Evolutionary conservation across 2,113 vertebrate species (phyloP).

Genomic region (Balaeniceps rex): DNA sequence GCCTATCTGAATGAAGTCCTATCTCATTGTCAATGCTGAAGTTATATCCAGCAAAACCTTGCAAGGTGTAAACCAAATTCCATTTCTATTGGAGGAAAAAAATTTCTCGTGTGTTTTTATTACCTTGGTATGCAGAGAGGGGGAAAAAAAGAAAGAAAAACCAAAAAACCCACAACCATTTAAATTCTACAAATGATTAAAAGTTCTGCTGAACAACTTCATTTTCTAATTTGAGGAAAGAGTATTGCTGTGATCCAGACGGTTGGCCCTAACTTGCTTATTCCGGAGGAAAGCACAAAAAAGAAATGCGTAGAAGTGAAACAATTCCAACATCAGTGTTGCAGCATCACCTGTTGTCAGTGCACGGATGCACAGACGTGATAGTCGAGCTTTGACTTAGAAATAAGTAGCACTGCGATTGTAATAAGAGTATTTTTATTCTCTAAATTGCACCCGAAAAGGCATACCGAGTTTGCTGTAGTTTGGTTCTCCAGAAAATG

Average conservation of each 20-base stretch:
- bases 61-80: neutral
- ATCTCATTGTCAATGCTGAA: neutral
- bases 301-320: rapidly evolving
- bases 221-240: neutral
- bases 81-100: neutral
- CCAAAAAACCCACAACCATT: rapidly evolving
- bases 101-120: neutral
- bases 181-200: neutral
- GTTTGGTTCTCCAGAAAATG: neutral
- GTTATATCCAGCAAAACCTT: neutral
- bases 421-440: neutral
- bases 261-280: neutral
- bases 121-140: neutral
- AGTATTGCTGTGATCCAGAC: neutral
- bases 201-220: neutral
- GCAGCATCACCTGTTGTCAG: neutral
- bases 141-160: too few species aligned
- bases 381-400: neutral
- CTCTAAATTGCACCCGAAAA: neutral
- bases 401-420: neutral
- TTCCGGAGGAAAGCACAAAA: neutral
- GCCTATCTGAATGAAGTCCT: neutral
- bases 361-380: rapidly evolving
- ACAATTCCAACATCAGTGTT: rapidly evolving
- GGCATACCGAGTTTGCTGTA: rapidly evolving